Evolutionary conservation across 1,140 invertebrate genomes (phyloP).

Genomic region (Xylocopa sonorina): DNA sequence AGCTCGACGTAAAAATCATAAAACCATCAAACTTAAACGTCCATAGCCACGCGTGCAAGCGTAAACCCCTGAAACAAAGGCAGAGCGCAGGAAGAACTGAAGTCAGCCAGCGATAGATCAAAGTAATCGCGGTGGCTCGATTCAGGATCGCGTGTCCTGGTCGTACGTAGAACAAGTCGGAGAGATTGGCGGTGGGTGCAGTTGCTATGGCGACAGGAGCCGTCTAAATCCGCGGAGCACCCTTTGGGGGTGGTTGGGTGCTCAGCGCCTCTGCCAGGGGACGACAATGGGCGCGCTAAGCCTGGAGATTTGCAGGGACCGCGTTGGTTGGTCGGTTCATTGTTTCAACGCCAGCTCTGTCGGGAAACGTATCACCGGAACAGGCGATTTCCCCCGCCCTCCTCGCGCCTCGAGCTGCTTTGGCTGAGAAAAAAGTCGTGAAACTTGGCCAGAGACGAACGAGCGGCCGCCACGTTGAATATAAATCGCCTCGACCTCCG

Average conservation of each 20-base stretch:
- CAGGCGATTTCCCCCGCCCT: background rate
- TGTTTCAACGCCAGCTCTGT: constrained; percentile 76
- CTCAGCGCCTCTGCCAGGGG: constrained; percentile 48
- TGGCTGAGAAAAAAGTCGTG: constrained; percentile 57
- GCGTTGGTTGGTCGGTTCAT: constrained; percentile 80
- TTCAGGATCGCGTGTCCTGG: constrained; percentile 20
- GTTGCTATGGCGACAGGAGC: constrained; percentile 77
- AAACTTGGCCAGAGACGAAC: constrained; percentile 64
- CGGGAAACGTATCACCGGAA: constrained; percentile 64
- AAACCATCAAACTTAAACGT: no score
- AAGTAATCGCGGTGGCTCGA: constrained; percentile 2
- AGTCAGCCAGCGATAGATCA: constrained; percentile 14
- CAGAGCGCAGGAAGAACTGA: background rate
- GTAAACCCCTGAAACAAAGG: no score
- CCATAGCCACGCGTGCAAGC: no score
- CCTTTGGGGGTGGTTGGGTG: constrained; percentile 63
- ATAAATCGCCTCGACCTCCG: constrained; percentile 57
- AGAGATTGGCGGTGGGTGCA: constrained; percentile 65
- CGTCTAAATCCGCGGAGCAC: constrained; percentile 77
- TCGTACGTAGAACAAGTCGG: constrained; percentile 62
- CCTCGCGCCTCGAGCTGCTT: background rate
- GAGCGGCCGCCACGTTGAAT: constrained; percentile 58
- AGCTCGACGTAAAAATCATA: no score
- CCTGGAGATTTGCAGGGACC: constrained; percentile 77
- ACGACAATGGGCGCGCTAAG: constrained; percentile 76